Conservation (phyloP, 2,113 vertebrate genomes). For the Stigmatopora nigra region DNA sequence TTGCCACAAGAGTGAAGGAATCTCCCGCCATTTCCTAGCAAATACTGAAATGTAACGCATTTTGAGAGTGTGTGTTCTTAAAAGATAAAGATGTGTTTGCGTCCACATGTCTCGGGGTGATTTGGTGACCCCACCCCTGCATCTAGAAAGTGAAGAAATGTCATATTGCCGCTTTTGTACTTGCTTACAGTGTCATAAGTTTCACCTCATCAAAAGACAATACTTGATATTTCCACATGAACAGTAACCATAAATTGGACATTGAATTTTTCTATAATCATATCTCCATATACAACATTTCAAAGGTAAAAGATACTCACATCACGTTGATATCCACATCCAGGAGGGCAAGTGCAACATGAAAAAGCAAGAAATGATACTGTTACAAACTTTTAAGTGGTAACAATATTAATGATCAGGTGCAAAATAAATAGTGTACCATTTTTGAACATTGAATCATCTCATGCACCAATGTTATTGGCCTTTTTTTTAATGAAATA, state of each 20-base stretch:
- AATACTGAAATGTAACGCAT: constrained; percentile 9
- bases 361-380: constrained; percentile 5
- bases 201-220: not conserved
- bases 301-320: constrained; percentile 49
- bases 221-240: not conserved
- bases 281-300: not conserved
- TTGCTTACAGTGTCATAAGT: not conserved
- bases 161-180: not conserved
- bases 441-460: not conserved
- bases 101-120: constrained; percentile 31
- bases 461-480: not conserved
- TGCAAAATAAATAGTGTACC: not conserved
- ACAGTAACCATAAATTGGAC: not conserved
- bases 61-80: constrained; percentile 44
- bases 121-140: constrained; percentile 16
- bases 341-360: constrained; percentile 10
- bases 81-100: constrained; percentile 59
- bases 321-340: constrained; percentile 14
- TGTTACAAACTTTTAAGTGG: constrained; percentile 2
- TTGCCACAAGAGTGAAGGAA: constrained; percentile 20
- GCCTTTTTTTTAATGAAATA: not conserved
- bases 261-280: not conserved
- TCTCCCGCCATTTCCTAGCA: constrained; percentile 14
- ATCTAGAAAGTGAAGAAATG: constrained; percentile 13
- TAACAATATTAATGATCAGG: too few species aligned